phyloP scores from a whole-genome alignment of 2,113 vertebrate species.

The Chinchilla lanigera region DNA sequence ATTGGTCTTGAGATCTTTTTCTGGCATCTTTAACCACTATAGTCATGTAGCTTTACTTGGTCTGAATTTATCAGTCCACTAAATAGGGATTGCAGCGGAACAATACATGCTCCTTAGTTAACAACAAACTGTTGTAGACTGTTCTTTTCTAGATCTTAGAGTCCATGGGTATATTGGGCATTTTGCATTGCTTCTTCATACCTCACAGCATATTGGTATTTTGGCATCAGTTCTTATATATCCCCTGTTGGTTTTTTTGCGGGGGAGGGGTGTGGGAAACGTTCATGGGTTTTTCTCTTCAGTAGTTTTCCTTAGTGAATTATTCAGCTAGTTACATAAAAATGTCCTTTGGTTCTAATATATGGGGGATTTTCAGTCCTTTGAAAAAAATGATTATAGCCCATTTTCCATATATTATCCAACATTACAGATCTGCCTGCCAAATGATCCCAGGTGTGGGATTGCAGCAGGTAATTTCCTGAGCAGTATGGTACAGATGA shows the following conservation, averaged over 20 bases:
- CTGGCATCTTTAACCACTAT: background rate
- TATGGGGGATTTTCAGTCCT: conserved; percentile 68
- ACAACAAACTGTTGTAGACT: background rate
- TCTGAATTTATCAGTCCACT: conserved; percentile 51
- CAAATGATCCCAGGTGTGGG: conserved; percentile 92
- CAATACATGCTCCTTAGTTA: background rate
- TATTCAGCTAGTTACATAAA: conserved; percentile 31
- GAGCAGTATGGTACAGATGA: conserved; percentile 88
- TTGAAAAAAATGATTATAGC: conserved; percentile 78
- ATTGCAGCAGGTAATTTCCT: conserved; percentile 96
- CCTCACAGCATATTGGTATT: background rate
- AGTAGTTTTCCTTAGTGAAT: conserved; percentile 45
- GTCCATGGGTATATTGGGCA: background rate
- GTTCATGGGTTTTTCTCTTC: background rate
- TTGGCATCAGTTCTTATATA: background rate
- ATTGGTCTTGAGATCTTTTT: conserved; percentile 23
- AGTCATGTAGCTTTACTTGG: background rate
- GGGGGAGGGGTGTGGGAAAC: background rate
- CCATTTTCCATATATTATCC: conserved; percentile 79
- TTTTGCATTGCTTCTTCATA: conserved; percentile 8
- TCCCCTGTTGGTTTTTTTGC: background rate
- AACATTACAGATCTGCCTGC: conserved; percentile 82
- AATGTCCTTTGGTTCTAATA: conserved; percentile 64
- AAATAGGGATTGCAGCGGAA: background rate
- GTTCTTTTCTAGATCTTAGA: background rate